Evolutionary conservation across 2,888 invertebrate genomes (phyloP).

Genomic region (Tethea ocularis): DNA sequence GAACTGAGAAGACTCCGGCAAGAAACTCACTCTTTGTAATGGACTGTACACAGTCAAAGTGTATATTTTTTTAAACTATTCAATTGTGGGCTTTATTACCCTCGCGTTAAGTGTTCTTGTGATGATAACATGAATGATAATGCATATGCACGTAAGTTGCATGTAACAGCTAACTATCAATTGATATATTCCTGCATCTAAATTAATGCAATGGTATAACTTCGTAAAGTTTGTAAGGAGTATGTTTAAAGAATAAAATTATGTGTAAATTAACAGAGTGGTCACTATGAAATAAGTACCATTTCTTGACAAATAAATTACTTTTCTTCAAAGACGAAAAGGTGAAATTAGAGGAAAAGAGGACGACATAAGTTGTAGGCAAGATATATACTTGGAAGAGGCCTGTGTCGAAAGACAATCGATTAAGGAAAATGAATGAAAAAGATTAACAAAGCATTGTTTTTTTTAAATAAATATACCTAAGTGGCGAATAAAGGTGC

Average conservation of each 20-base stretch:
- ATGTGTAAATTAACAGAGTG: not conserved
- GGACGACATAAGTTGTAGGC: too few species aligned
- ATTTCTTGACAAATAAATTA: too few species aligned
- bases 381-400: too few species aligned
- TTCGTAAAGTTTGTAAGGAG: constrained; percentile 7
- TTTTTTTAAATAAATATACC: too few species aligned
- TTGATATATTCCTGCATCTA: constrained; percentile 6
- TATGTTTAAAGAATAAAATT: constrained; percentile 4
- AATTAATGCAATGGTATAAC: constrained; percentile 7
- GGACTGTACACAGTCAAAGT: not conserved
- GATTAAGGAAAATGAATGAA: too few species aligned
- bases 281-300: not conserved
- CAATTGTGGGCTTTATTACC: not conserved
- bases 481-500: too few species aligned
- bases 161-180: not conserved
- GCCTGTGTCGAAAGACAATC: too few species aligned
- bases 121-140: not conserved
- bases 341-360: too few species aligned
- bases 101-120: not conserved
- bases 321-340: too few species aligned
- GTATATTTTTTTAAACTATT: not conserved
- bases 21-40: too few species aligned
- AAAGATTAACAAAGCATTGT: too few species aligned
- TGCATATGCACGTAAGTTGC: not conserved
- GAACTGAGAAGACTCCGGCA: too few species aligned